phyloP scores from a whole-genome alignment of 1,140 invertebrate genomes.

The Mercenaria mercenaria region DNA sequence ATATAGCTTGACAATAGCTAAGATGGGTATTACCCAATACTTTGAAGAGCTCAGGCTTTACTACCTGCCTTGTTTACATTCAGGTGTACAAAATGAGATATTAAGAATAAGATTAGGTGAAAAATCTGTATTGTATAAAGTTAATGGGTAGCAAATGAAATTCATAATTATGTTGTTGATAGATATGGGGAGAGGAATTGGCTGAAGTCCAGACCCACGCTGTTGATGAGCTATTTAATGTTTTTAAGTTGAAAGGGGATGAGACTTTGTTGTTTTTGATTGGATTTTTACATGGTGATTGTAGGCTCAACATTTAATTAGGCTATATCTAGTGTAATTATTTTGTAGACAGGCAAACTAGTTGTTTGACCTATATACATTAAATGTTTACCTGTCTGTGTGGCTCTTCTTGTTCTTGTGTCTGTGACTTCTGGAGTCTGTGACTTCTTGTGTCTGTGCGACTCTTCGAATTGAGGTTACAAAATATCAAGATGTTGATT shows the following conservation, averaged over 20 bases:
- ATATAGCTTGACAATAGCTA: neutral
- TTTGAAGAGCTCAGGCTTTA: neutral
- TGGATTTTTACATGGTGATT: conserved; percentile 1
- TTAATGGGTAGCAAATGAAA: conserved; percentile 58
- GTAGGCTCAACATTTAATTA: conserved; percentile 29
- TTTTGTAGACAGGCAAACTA: conserved; percentile 3
- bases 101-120: conserved; percentile 40
- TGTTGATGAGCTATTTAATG: conserved; percentile 10
- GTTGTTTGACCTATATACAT: neutral
- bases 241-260: conserved; percentile 40
- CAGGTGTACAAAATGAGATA: conserved; percentile 58
- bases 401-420: too few relatives aligned
- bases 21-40: neutral
- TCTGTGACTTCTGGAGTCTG: too few relatives aligned
- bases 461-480: too few relatives aligned
- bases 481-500: too few relatives aligned
- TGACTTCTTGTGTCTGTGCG: too few relatives aligned
- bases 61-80: neutral
- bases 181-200: conserved; percentile 31
- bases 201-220: conserved; percentile 23
- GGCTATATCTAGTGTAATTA: neutral
- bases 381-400: too few relatives aligned
- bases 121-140: conserved; percentile 65
- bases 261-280: conserved; percentile 11
- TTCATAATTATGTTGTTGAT: conserved; percentile 55